Percentiles rank a stretch among this genome's conserved stretches.
Conservation (phyloP, 2,797 vertebrate species). For the Adelosebastes latens region DNA sequence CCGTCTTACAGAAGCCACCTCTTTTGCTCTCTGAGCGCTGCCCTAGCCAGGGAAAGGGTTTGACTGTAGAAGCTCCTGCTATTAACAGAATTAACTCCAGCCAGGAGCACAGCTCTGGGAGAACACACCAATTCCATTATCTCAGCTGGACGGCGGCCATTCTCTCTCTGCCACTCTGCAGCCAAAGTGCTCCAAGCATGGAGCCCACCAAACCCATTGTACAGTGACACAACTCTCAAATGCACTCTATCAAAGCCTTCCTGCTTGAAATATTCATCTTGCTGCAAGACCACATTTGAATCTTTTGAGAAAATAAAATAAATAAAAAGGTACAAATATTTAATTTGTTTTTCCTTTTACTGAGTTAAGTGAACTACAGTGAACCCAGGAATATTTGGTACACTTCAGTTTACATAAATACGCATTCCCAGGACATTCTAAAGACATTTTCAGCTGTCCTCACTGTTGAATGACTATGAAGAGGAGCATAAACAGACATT, state of each 20-base stretch:
- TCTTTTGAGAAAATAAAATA: slow-evolving; percentile 55
- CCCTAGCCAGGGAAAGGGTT: slow-evolving; percentile 58
- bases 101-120: slow-evolving; percentile 82
- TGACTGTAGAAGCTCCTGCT: slow-evolving; percentile 77
- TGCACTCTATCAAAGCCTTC: slow-evolving; percentile 77
- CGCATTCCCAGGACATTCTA: slow-evolving; percentile 25
- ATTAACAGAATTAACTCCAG: slow-evolving; percentile 88
- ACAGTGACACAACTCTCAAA: slow-evolving; percentile 76
- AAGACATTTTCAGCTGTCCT: not conserved
- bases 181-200: slow-evolving; percentile 79
- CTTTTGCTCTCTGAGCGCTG: slow-evolving; percentile 55
- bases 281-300: slow-evolving; percentile 73
- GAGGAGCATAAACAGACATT: not conserved
- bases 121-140: slow-evolving; percentile 89
- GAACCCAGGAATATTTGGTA: slow-evolving; percentile 51
- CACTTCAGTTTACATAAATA: slow-evolving; percentile 59
- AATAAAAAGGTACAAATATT: slow-evolving; percentile 68
- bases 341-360: slow-evolving; percentile 62
- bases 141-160: slow-evolving; percentile 84
- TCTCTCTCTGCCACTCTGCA: slow-evolving; percentile 69
- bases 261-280: slow-evolving; percentile 84
- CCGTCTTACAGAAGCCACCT: slow-evolving; percentile 66
- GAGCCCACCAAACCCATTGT: slow-evolving; percentile 66
- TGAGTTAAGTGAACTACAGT: slow-evolving; percentile 53
- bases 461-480: slow-evolving; percentile 18